Base-by-base conservation (phyloP, 2,888 invertebrate genomes). In the Cynaeus angustus region DNA sequence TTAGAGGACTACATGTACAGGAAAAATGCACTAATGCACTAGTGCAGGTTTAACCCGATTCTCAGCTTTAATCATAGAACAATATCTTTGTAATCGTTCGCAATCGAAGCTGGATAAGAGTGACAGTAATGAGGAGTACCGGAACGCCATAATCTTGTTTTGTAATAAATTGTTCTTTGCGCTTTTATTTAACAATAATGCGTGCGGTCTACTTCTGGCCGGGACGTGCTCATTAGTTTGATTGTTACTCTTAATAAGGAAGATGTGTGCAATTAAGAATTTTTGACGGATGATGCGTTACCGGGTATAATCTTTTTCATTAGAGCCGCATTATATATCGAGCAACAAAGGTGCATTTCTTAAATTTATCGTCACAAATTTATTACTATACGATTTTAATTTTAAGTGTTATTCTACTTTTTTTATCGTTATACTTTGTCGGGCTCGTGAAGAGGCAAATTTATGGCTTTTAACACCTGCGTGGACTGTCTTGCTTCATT, bases 91-190 rank as follows among this genome's bases (percentile, higher is more conserved):
- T 13, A 9, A n/a, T 21, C 26, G 7, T 9, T 53, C 12, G 38
- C 16, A 16, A 16, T 33, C 30, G 30, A 55, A 58, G 58, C 26
- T 45, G 37, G 14, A 37, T 48, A 58, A 66, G 66, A 66, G 66
- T 66, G 66, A 66, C 66, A 66, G 66, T 50, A 59, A 66, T 66
- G 66, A 58, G 37, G 66, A 66, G 58, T 52, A 46, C 46, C 14
- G 46, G 46, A 46, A 46, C 21, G 8, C 46, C 16, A n/a, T 46
- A 56, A 30, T 53, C 28, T 55, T 41, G 6, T 66, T 37, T 37
- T 66, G 37, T 55, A 56, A 55, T 48, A 33, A 46, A 59, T 45
- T 59, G 33, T 58, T 65, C 53, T 53, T 30, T 65, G 43, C 10
- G n/a, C 3, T 14, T 50, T 62, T 4, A 46, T 14, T 50, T 26